Evolutionary conservation across 1,140 invertebrate species (phyloP), one percentile per base, ranked within the genome.

Genomic region (Heterodera schachtii): DNA sequence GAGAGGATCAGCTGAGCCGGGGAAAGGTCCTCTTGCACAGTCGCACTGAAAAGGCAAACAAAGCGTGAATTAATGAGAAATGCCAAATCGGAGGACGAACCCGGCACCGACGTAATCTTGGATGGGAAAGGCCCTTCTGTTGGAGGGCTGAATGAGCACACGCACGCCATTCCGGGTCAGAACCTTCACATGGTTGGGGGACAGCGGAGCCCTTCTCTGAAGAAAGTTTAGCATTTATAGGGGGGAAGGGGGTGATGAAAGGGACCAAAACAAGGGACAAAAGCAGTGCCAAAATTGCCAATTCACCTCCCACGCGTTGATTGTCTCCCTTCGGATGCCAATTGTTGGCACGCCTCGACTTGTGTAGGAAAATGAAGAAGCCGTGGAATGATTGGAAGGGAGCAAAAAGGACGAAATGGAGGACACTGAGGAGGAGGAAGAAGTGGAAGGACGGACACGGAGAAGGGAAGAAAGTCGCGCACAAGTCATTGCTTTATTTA

Each of bases 141-240:
- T 99, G 49, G 96, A 98, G 0, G 98, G 97, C 89, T 99, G 98
- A 0, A 99, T 96, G 16, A 99, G 94, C 41, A 99, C 90, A 86
- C 47, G n/a, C 19, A 80, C 44, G 2, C 82, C 94, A 92, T 84
- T 94, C 93, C 70, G 66, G 44, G 95, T 94, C 73, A 99, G 90
- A 85, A 94, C 94, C 79, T 94, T 93, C 0, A 99, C 97, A 89
- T 99, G 96, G 6, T 92, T 90, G 0, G 98, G 98, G 0, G 95
- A 94, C 64, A 99, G 93, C 0, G 98, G 95, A 0, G 97, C 97
- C 82, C 97, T 79, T 83, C 97, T 78, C 64, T 76, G n/a, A n/a
- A 9, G n/a, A 8, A 19, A 75, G 43, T 19, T 52, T 49, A 19
- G 57, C 16, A 60, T 16, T 60, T 75, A 16, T 75, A 44, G 66